Conservation (phyloP, 2,113 vertebrate genomes). For the Perca flavescens region DNA sequence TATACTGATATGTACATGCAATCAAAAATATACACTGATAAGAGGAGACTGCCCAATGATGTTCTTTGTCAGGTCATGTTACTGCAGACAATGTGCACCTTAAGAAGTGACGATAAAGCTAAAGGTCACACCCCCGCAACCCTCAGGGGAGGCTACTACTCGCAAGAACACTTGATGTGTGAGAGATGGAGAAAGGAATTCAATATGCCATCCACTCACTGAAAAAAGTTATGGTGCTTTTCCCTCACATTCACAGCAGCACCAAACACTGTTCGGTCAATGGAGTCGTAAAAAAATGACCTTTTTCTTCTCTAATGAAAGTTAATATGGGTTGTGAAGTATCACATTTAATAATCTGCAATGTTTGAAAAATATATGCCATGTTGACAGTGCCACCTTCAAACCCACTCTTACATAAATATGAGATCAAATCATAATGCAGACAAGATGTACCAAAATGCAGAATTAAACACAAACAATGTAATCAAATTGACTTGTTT, state of each 20-base stretch:
- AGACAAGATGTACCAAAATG: background rate
- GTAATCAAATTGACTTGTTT: background rate
- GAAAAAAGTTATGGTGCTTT: background rate
- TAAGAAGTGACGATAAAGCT: constrained; percentile 23
- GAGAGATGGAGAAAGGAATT: constrained; percentile 1
- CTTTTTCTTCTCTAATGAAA: constrained; percentile 1
- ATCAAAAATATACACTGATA: constrained; percentile 18
- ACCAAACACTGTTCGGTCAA: background rate
- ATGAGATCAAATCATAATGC: background rate
- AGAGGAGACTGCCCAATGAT: constrained; percentile 11
- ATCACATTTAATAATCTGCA: background rate
- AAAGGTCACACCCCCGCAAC: constrained; percentile 37
- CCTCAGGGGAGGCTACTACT: constrained; percentile 1
- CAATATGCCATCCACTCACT: constrained; percentile 1
- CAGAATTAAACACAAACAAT: background rate
- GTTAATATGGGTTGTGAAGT: background rate
- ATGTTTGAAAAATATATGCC: background rate
- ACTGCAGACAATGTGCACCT: constrained; percentile 29
- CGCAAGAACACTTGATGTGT: constrained; percentile 13
- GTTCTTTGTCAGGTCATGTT: constrained; percentile 36
- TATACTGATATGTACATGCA: background rate
- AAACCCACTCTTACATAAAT: background rate
- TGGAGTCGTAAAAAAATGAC: constrained; percentile 7
- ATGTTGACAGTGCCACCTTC: background rate
- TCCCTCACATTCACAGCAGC: background rate